Base-by-base conservation (phyloP, 2,888 invertebrate genomes). In the Chrysomela aeneicollis region DNA sequence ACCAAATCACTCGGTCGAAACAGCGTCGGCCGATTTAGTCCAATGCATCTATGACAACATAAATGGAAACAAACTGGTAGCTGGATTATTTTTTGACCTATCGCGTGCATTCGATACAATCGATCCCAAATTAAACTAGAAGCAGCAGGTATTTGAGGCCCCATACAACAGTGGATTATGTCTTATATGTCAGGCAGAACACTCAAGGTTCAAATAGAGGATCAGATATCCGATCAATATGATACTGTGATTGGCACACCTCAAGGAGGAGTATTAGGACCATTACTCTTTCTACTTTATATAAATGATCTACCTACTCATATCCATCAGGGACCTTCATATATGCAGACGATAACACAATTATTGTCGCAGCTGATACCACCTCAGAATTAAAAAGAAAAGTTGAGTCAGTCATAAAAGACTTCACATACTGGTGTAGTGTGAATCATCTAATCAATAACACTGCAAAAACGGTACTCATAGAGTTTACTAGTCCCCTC, bases 31-130 rank as follows among this genome's bases (percentile, higher is more conserved):
- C 17, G 42, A 37, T 12, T 19, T 57, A 22, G 18, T 22, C 15
- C 57, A 57, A 37, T 57, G 18, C 22, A 57, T 57, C 22, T 21
- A 57, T 21, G 57, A 57, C 12, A 57, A 42, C 42, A 57, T 57
- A 2, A 22, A 57, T 15, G 10, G 19, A 22, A 57, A 57, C n/a
- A n/a, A n/a, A n/a, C n/a, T n/a, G n/a, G n/a, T n/a, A n/a, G n/a
- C n/a, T n/a, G n/a, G n/a, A n/a, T n/a, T n/a, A n/a, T n/a, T n/a
- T n/a, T n/a, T n/a, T n/a, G n/a, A n/a, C n/a, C n/a, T n/a, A n/a
- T n/a, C n/a, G n/a, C n/a, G n/a, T n/a, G n/a, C n/a, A n/a, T n/a
- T n/a, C n/a, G n/a, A n/a, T n/a, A n/a, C n/a, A n/a, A n/a, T n/a
- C n/a, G n/a, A n/a, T n/a, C n/a, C n/a, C n/a, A n/a, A n/a, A n/a